A percentile compares a stretch with the other conserved stretches of the same genome.
phyloP scores from a whole-genome alignment of 2,113 vertebrate genomes.

The Pitta sordida region DNA sequence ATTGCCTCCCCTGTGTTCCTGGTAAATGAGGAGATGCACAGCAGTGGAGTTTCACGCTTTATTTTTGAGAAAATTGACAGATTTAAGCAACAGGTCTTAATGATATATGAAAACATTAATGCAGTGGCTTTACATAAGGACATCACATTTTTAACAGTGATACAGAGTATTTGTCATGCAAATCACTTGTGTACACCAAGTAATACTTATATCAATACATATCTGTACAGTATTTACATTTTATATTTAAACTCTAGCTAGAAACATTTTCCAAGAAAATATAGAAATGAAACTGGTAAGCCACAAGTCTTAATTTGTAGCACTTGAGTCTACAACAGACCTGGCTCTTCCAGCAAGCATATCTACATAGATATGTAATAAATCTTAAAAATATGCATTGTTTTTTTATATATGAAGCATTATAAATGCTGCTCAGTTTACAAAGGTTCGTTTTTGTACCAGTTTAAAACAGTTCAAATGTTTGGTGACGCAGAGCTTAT shows the following conservation, averaged over 20 bases:
- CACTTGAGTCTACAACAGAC: constrained; percentile 63
- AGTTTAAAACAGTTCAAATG: constrained; percentile 17
- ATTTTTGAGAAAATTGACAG: constrained; percentile 29
- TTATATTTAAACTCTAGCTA: constrained; percentile 72
- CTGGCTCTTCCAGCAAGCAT: constrained; percentile 58
- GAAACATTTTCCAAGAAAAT: constrained; percentile 76
- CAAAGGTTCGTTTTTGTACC: constrained; percentile 52
- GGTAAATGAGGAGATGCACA: not conserved
- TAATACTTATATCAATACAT: constrained; percentile 60
- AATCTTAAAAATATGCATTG: constrained; percentile 54
- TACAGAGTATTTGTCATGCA: constrained; percentile 70
- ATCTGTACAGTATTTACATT: constrained; percentile 80
- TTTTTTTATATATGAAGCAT: constrained; percentile 48
- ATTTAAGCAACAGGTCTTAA: not conserved
- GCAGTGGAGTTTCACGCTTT: constrained; percentile 12
- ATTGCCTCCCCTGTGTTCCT: not conserved
- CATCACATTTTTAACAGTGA: constrained; percentile 49
- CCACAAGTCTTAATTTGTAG: constrained; percentile 57
- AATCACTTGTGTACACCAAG: constrained; percentile 60
- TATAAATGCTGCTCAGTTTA: constrained; percentile 57
- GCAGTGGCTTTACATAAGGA: constrained; percentile 39
- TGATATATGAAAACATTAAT: constrained; percentile 57
- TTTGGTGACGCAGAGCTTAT: not conserved
- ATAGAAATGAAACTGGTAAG: constrained; percentile 67
- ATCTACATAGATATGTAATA: constrained; percentile 52